Percentiles rank a stretch among this genome's conserved stretches.
Conservation (phyloP, 64 coral and sea anemone genomes). For the Cladopsammia gracilis region DNA sequence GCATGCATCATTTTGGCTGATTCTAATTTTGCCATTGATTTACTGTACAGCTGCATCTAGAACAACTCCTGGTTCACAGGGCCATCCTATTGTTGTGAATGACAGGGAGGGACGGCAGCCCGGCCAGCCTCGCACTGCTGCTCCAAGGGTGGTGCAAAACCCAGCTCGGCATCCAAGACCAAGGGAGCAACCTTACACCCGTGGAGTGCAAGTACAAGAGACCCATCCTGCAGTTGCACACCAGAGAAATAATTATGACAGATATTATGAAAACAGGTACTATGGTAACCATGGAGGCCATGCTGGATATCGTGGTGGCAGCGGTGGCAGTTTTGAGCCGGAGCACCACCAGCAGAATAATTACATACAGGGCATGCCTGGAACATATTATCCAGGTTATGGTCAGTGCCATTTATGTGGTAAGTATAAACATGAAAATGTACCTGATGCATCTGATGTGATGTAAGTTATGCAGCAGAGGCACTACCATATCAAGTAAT, state of each 20-base stretch:
- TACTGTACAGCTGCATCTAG: constrained; percentile 54
- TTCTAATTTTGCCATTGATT: constrained; percentile 22
- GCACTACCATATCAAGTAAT: no score
- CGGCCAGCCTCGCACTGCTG: neutral
- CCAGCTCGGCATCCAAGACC: neutral
- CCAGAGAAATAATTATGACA: constrained; percentile 9
- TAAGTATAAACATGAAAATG: neutral
- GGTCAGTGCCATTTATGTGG: constrained; percentile 51
- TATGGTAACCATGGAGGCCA: constrained; percentile 18
- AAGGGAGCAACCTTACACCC: constrained; percentile 13
- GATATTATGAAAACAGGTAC: constrained; percentile 44
- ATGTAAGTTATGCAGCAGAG: no score
- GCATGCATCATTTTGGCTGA: neutral
- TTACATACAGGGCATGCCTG: constrained; percentile 19
- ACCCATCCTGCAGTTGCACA: neutral
- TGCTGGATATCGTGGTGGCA: constrained; percentile 5
- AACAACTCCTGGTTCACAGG: constrained; percentile 26
- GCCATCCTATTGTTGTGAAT: constrained; percentile 4
- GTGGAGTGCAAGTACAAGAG: constrained; percentile 10
- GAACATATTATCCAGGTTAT: constrained; percentile 42
- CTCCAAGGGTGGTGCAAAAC: neutral
- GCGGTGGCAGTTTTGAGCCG: neutral
- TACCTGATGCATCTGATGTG: neutral
- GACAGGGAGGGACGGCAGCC: neutral
- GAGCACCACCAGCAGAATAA: constrained; percentile 4